Percentiles rank a stretch among this genome's conserved stretches.
These are phyloP conservation scores for Lagorchestes hirsutus DNA, from an alignment of 2,797 vertebrate species.

Conservation along the genomic window DNA sequence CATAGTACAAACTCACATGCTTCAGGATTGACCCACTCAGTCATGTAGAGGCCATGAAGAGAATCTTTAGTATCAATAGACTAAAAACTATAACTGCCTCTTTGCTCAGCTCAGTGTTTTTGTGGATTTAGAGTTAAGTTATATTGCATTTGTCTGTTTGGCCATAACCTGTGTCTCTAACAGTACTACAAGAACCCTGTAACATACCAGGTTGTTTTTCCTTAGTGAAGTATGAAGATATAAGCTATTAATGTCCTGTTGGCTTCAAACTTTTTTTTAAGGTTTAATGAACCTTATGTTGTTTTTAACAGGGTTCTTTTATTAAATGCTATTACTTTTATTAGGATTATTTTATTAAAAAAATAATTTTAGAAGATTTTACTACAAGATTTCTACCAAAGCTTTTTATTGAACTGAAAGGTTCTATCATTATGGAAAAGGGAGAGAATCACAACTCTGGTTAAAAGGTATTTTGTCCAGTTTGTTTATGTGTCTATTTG, in stretches of 20 bases:
- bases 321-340: background rate
- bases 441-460: background rate
- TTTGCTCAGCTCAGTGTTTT: constrained; percentile 6
- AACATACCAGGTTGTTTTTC: background rate
- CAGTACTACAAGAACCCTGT: background rate
- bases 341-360: background rate
- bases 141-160: constrained; percentile 34
- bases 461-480: background rate
- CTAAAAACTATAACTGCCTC: constrained; percentile 26
- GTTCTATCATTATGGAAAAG: background rate
- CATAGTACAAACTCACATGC: background rate
- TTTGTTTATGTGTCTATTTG: background rate
- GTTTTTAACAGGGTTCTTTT: background rate
- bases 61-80: background rate
- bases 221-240: too few relatives aligned
- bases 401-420: background rate
- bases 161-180: background rate
- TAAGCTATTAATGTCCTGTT: too few relatives aligned
- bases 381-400: background rate
- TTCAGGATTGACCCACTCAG: background rate
- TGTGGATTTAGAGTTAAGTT: background rate
- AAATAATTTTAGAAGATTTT: background rate
- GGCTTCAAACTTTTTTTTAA: background rate
- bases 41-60: constrained; percentile 22
- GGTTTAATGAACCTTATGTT: background rate